These are phyloP conservation scores for Emmelina monodactyla DNA, from an alignment of 2,888 invertebrate species.

Conservation along the genomic window DNA sequence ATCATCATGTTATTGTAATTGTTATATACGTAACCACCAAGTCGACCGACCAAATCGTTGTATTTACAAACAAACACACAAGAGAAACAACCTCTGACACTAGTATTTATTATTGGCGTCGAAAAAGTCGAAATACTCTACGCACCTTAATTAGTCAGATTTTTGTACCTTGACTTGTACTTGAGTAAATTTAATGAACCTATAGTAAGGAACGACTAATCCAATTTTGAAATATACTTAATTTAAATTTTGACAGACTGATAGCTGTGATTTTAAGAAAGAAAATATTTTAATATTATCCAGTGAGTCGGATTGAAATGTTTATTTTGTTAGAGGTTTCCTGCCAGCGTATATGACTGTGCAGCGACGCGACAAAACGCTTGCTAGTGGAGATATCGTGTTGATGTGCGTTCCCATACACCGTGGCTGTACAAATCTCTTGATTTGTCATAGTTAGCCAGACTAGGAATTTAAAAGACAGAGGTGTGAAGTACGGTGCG, in stretches of 20 bases:
- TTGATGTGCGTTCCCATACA: neutral
- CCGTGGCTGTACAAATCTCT: neutral
- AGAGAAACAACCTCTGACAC: slow-evolving; percentile 40
- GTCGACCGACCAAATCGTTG: slow-evolving; percentile 44
- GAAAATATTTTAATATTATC: slow-evolving; percentile 66
- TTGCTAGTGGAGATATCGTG: slow-evolving; percentile 21
- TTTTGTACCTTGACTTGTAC: slow-evolving; percentile 61
- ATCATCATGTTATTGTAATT: slow-evolving; percentile 33
- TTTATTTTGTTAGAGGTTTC: slow-evolving; percentile 63
- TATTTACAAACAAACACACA: slow-evolving; percentile 38
- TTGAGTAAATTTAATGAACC: slow-evolving; percentile 44
- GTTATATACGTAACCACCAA: slow-evolving; percentile 30
- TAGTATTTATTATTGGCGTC: slow-evolving; percentile 40
- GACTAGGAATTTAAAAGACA: too few species aligned
- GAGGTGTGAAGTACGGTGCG: too few species aligned
- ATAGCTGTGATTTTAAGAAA: slow-evolving; percentile 67
- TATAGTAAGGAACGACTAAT: slow-evolving; percentile 58
- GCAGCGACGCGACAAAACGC: slow-evolving; percentile 40
- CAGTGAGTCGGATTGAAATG: slow-evolving; percentile 64
- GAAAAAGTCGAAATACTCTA: slow-evolving; percentile 47
- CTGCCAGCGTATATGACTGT: slow-evolving; percentile 49
- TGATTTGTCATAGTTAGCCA: too few species aligned
- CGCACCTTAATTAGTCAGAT: slow-evolving; percentile 62
- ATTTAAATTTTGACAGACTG: slow-evolving; percentile 67
- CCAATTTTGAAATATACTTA: slow-evolving; percentile 66